Evolutionary conservation across 2,113 vertebrate species (phyloP), one percentile per base, ranked within the genome.

Genomic region (Psephotus haematonotus): DNA sequence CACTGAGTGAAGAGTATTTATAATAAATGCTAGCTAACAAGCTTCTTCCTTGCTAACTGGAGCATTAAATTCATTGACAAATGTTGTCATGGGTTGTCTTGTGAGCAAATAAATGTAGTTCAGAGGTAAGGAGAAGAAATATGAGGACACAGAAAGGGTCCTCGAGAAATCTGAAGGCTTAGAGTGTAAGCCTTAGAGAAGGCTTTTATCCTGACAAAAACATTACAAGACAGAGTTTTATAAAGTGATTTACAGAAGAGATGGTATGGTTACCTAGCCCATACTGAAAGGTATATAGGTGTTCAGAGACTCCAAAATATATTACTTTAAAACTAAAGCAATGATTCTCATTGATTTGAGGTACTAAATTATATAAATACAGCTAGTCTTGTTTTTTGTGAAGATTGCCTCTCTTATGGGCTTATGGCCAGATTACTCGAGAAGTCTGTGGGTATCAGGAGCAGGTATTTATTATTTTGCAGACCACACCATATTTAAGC

Each of bases 51-150:
- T 90, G 85, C 69, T 93, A 93, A 94, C 76, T 84, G 84, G 82
- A 92, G 88, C 93, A 93, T 93, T 95, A 92, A 92, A 94, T 88
- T 90, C 27, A 72, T 86, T 82, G 92, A 84, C 72, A 92, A 90
- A 95, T 78, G 64, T 91, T 86, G 47, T 67, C 82, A 18, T 52
- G 55, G 25, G 47, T 63, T 92, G 47, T 39, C 83, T 96, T 92
- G 47, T 82, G 65, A 88, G 52, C 23, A 91, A 84, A 90, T 60
- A 94, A 88, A 86, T 52, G 71, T 24, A 85, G 37, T 90, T 96
- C 71, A 75, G 68, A 86, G 33, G 46, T 68, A 86, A 65, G 43
- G n/a, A 86, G 37, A 82, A 90, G 71, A 85, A 94, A 82, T 77
- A 69, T 2, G n/a, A 90, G 79, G 27, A 31, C 63, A 50, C 35